Percentiles rank a stretch among this genome's conserved stretches.
Evolutionary conservation across 2,113 vertebrate species (phyloP).

Genomic region (Hypanus sabinus): DNA sequence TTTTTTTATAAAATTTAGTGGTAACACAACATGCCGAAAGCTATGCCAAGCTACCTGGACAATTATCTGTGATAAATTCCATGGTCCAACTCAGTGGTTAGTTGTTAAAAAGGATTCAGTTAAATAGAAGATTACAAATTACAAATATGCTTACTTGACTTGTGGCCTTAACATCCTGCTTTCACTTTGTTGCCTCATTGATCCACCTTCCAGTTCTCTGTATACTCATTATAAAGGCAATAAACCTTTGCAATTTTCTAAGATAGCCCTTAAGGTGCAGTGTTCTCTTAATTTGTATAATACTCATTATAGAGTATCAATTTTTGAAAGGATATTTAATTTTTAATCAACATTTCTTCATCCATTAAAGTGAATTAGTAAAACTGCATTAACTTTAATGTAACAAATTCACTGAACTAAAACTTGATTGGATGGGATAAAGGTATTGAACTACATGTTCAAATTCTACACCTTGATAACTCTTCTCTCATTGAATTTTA

Average conservation of each 20-base stretch:
- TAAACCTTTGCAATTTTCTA: slow-evolving; percentile 6
- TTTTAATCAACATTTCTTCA: slow-evolving; percentile 30
- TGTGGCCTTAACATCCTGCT: background rate
- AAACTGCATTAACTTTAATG: slow-evolving; percentile 1
- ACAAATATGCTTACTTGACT: background rate
- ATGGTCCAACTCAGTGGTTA: background rate
- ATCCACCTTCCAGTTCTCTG: background rate
- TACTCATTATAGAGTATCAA: background rate
- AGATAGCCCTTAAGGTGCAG: slow-evolving; percentile 15
- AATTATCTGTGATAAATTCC: slow-evolving; percentile 20
- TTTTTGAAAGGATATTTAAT: slow-evolving; percentile 30
- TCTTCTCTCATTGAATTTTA: background rate
- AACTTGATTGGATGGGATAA: background rate
- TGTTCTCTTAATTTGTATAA: slow-evolving; percentile 12
- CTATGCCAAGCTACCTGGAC: background rate
- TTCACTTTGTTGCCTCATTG: background rate
- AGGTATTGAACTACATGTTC: background rate
- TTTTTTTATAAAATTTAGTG: background rate
- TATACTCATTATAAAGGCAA: background rate
- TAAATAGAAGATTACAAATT: slow-evolving; percentile 22
- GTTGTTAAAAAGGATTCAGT: background rate
- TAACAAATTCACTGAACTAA: slow-evolving; percentile 16
- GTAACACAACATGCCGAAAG: background rate
- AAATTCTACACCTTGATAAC: background rate
- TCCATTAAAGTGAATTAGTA: slow-evolving; percentile 28